Evolutionary conservation across 1,140 invertebrate genomes (phyloP), one percentile per base, ranked within the genome.

Genomic region (Chironomus tepperi): DNA sequence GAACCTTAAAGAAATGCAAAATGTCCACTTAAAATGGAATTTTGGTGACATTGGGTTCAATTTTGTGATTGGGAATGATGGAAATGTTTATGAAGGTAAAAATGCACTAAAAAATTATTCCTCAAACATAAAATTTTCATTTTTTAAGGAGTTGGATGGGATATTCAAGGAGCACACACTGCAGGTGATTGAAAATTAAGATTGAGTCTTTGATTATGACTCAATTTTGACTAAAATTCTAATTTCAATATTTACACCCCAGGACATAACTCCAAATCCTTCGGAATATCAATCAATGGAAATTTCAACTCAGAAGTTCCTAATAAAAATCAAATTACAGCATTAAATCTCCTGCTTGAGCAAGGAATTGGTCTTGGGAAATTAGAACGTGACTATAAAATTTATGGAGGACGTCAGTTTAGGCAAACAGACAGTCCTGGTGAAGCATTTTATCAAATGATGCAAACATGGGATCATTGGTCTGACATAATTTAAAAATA

Each of bases 31-130:
- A 9, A 76, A 82, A 0, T 81, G 86, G 83, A 78, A 79, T 18
- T 57, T 57, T 15, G 47, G 47, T 57, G 90, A 91, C 77, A 89
- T 91, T n/a, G 88, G 78, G 47, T 74, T 24, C 21, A 74, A 78
- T 0, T 95, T 93, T 78, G 79, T 93, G 7, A 84, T 93, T 7
- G 92, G 90, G 0, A 89, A 89, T 18, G 90, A 92, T 79, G 89
- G 89, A 0, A 84, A 85, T 1, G 86, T 87, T 0, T 92, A 90
- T 80, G 87, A 86, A 79, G 90, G 86, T 1, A 57, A 57, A 57
- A 57, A n/a, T n/a, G n/a, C n/a, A n/a, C n/a, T n/a, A n/a, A 2
- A 3, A 47, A 9, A 12, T 47, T 9, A 43, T 43, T 43, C 10
- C 10, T 6, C 42, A 43, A 7, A n/a, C n/a, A n/a, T n/a, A n/a